These are phyloP conservation scores for Caenorhabditis brenneri DNA, from an alignment of 1,140 invertebrate species.

Conservation along the genomic window DNA sequence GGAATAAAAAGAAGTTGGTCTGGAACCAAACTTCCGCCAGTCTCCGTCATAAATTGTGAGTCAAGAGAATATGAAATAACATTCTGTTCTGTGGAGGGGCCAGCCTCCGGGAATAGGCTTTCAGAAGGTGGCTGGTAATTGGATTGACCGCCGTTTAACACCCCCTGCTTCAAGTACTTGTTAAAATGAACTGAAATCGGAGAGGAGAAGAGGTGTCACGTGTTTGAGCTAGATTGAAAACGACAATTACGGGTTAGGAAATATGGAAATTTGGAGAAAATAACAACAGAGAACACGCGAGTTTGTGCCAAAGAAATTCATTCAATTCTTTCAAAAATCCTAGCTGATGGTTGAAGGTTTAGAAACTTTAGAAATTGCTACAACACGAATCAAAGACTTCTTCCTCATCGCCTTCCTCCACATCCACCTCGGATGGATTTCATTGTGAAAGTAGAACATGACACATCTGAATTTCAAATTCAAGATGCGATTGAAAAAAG, in stretches of 20 bases:
- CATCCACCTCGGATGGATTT: neutral
- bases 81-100: neutral
- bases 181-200: neutral
- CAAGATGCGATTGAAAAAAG: too few species aligned
- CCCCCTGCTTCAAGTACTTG: neutral
- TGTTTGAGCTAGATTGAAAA: neutral
- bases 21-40: neutral
- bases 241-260: neutral
- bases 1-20: conserved; percentile 13
- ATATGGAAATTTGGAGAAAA: too few species aligned
- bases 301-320: neutral
- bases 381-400: neutral
- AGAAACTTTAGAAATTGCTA: neutral
- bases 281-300: neutral
- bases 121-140: neutral
- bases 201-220: neutral
- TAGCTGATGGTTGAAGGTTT: neutral
- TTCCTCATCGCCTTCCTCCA: neutral
- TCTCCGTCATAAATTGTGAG: conserved; percentile 10
- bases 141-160: neutral
- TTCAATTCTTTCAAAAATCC: neutral
- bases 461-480: neutral
- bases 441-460: conserved; percentile 29
- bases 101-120: neutral
- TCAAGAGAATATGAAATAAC: neutral